Conservation (phyloP, 2,888 invertebrate species). For the Ceraclea dissimilis region DNA sequence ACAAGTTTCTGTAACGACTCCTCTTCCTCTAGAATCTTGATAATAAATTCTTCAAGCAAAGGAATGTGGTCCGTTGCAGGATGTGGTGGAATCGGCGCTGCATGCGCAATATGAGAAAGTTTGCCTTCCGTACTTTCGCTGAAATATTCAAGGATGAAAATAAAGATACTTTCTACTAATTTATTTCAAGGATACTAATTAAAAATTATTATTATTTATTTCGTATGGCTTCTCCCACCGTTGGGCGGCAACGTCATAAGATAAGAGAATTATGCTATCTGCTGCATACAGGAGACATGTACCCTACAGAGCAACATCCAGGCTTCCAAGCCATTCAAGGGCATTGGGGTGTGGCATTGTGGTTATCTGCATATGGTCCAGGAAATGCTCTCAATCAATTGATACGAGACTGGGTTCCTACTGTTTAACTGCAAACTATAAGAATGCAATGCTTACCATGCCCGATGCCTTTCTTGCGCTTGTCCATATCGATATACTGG, state of each 20-base stretch:
- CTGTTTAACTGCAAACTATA: not conserved
- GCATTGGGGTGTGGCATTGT: too few species aligned
- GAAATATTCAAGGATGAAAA: too few species aligned
- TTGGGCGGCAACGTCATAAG: too few species aligned
- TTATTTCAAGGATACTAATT: not conserved
- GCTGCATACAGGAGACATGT: too few species aligned
- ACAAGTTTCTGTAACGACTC: conserved; percentile 22
- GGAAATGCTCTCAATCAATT: too few species aligned
- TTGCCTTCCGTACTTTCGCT: conserved; percentile 25
- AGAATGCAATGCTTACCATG: conserved; percentile 36
- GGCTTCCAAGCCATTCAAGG: too few species aligned
- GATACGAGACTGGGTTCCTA: not conserved
- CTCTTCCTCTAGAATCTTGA: conserved; percentile 18
- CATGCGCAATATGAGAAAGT: conserved; percentile 22
- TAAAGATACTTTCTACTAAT: not conserved
- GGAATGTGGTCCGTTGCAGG: conserved; percentile 20
- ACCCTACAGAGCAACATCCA: too few species aligned
- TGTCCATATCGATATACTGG: conserved; percentile 65
- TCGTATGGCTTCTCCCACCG: too few species aligned
- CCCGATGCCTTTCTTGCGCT: conserved; percentile 43
- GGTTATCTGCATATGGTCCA: too few species aligned
- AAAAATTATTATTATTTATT: not conserved
- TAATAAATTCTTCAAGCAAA: conserved; percentile 1
- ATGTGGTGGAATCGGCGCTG: conserved; percentile 20
- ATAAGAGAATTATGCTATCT: too few species aligned